A percentile compares a stretch with the other conserved stretches of the same genome.
Evolutionary conservation across 2,888 invertebrate species (phyloP).

Genomic region (Cephus rjabovi): DNA sequence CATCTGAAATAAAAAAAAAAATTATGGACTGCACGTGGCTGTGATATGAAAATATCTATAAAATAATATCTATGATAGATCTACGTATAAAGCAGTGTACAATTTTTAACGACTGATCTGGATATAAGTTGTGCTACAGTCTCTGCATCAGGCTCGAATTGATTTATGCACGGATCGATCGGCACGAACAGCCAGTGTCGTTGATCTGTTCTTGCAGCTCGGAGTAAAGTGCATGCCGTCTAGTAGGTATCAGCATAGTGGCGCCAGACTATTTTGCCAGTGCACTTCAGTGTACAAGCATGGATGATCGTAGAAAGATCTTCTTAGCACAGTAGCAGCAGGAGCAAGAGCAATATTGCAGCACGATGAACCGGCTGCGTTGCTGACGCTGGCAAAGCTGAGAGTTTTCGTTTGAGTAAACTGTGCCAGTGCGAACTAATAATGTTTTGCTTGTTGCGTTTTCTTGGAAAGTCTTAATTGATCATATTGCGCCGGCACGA

Average conservation of each 20-base stretch:
- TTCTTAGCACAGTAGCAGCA: not conserved
- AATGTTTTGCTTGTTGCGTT: constrained; percentile 58
- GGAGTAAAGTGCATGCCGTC: not conserved
- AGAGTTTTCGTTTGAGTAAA: constrained; percentile 38
- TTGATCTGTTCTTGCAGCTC: not conserved
- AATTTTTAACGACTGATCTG: not conserved
- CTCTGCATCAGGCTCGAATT: not conserved
- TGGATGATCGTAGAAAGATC: not conserved
- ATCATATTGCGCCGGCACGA: constrained; percentile 36
- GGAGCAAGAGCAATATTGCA: not conserved
- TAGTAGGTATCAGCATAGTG: not conserved
- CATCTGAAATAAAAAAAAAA: constrained; percentile 52
- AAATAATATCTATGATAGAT: not conserved
- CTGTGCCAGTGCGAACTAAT: constrained; percentile 57
- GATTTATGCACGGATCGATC: not conserved
- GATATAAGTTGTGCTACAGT: not conserved
- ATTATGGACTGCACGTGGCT: not conserved
- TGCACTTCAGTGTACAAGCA: not conserved
- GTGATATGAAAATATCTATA: not conserved
- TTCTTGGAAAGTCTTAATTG: constrained; percentile 61
- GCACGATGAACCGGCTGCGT: not conserved
- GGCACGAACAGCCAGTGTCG: not conserved
- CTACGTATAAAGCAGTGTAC: not conserved
- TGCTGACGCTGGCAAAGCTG: not conserved
- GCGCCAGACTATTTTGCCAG: constrained; percentile 2